phyloP scores from a whole-genome alignment of 2,888 invertebrate species.

The Lysandra bellargus region DNA sequence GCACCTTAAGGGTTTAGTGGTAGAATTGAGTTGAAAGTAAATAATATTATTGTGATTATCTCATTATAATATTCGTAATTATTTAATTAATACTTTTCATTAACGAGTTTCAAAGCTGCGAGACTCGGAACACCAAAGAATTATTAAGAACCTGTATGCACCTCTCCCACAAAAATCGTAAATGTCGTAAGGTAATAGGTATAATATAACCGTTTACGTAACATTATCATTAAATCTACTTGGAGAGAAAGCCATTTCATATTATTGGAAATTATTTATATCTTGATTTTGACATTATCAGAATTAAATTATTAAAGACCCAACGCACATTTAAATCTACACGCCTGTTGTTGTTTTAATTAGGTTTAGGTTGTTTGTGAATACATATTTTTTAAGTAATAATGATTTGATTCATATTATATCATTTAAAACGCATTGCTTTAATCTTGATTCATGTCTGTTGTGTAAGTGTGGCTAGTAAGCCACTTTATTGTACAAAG shows the following conservation, averaged over 20 bases:
- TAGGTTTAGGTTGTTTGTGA: not conserved
- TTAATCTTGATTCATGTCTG: not conserved
- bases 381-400: not conserved
- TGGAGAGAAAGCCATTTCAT: conserved; percentile 28
- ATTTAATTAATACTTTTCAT: not conserved
- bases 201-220: conserved; percentile 7
- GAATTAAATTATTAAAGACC: conserved; percentile 15
- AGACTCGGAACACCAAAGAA: not conserved
- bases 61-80: no score
- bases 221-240: conserved; percentile 28
- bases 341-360: not conserved
- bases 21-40: no score
- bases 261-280: conserved; percentile 31
- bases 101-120: not conserved
- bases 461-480: no score
- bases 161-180: not conserved
- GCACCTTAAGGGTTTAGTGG: no score
- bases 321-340: conserved; percentile 12
- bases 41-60: no score
- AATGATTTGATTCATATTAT: not conserved
- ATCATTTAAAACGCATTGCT: not conserved
- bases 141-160: not conserved
- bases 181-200: not conserved
- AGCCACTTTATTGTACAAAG: no score
- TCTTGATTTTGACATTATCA: conserved; percentile 30